These are phyloP conservation scores for Sicus ferrugineus DNA, from an alignment of 2,888 invertebrate species.

Conservation along the genomic window DNA sequence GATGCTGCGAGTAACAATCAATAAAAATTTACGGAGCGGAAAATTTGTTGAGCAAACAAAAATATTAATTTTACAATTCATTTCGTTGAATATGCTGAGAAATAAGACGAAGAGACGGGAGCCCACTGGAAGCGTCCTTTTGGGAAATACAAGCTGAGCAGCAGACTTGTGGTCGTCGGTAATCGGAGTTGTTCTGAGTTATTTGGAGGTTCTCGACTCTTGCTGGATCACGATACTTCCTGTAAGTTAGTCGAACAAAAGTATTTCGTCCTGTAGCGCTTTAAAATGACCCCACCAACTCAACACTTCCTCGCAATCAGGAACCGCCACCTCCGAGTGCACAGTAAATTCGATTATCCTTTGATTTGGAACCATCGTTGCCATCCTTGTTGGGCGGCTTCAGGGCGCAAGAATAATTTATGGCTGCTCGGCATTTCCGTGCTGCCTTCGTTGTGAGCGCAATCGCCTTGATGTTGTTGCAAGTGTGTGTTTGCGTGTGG, in stretches of 20 bases:
- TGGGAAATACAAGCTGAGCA: no score
- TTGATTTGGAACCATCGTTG: constrained; percentile 50
- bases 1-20: no score
- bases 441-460: background rate
- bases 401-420: constrained; percentile 32
- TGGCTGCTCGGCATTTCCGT: background rate
- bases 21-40: constrained; percentile 62
- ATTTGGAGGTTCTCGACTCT: no score
- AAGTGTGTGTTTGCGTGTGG: constrained; percentile 19
- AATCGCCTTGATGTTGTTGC: background rate
- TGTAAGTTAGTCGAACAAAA: background rate
- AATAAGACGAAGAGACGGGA: background rate
- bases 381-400: background rate
- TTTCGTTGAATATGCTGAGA: constrained; percentile 5
- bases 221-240: no score
- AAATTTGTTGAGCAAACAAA: constrained; percentile 62
- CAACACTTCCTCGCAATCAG: no score
- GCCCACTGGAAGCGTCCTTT: no score
- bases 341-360: constrained; percentile 62
- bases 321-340: constrained; percentile 19
- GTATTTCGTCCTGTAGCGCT: background rate
- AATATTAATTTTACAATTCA: constrained; percentile 46
- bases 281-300: background rate
- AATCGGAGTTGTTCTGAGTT: no score
- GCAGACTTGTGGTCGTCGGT: no score